These are phyloP conservation scores for Acleris laterana DNA, from an alignment of 2,888 invertebrate genomes.

Conservation along the genomic window DNA sequence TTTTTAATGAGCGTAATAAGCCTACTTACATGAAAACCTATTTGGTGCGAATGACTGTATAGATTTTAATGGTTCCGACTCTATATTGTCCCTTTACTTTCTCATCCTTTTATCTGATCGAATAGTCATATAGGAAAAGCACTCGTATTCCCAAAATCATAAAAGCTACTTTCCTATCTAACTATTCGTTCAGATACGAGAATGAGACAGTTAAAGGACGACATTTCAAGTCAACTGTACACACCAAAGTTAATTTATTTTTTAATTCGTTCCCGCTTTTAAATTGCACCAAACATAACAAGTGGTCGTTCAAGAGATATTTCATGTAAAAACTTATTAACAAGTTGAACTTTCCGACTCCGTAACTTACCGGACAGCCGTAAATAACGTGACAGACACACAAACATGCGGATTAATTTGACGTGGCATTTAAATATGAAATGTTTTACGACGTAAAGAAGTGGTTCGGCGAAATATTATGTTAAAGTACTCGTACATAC, in stretches of 20 bases:
- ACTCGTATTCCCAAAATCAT: too few relatives aligned
- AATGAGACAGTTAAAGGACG: too few relatives aligned
- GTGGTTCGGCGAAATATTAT: neutral
- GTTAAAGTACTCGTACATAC: too few relatives aligned
- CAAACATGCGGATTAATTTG: conserved; percentile 22
- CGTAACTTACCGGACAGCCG: conserved; percentile 31
- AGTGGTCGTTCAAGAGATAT: conserved; percentile 51
- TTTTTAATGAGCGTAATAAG: too few relatives aligned
- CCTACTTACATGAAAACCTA: too few relatives aligned
- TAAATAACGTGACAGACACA: conserved; percentile 22
- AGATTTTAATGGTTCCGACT: too few relatives aligned
- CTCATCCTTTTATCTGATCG: too few relatives aligned
- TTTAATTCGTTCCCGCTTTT: neutral
- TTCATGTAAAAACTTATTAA: conserved; percentile 54
- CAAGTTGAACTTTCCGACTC: conserved; percentile 46
- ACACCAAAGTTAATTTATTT: neutral
- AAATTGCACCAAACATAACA: conserved; percentile 41
- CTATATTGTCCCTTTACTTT: too few relatives aligned
- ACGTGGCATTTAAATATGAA: conserved; percentile 5
- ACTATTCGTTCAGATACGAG: too few relatives aligned
- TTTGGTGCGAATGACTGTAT: too few relatives aligned
- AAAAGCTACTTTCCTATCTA: too few relatives aligned
- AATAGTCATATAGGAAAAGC: too few relatives aligned
- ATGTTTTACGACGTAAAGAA: neutral
- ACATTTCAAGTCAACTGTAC: neutral